Conservation (phyloP, 2,113 vertebrate species). For the Fulmarus glacialis region DNA sequence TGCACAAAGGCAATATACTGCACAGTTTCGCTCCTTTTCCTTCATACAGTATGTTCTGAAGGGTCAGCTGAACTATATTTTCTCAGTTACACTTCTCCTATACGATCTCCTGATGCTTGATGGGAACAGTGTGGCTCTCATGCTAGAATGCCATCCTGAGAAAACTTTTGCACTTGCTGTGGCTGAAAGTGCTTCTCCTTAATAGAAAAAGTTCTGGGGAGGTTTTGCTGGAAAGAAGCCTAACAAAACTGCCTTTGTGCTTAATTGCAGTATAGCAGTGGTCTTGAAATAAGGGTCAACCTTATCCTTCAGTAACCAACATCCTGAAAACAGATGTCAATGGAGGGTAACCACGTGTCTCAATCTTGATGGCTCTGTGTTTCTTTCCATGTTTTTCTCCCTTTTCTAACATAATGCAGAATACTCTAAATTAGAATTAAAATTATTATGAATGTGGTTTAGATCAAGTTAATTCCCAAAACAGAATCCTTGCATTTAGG, state of each 20-base stretch:
- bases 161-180: background rate
- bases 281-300: background rate
- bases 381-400: background rate
- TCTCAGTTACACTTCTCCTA: background rate
- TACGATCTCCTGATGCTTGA: background rate
- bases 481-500: background rate
- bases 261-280: background rate
- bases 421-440: background rate
- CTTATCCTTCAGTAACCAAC: background rate
- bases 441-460: background rate
- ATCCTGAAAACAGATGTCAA: background rate
- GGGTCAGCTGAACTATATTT: background rate
- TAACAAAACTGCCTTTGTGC: background rate
- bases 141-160: background rate
- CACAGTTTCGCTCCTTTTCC: background rate
- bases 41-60: background rate
- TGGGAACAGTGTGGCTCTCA: background rate
- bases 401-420: background rate
- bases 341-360: background rate
- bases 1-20: background rate
- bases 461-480: background rate
- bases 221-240: background rate
- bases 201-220: background rate
- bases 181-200: background rate
- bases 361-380: background rate